Percentiles rank a stretch among this genome's conserved stretches.
Evolutionary conservation across 2,888 invertebrate genomes (phyloP).

Genomic region (Tholera decimalis): DNA sequence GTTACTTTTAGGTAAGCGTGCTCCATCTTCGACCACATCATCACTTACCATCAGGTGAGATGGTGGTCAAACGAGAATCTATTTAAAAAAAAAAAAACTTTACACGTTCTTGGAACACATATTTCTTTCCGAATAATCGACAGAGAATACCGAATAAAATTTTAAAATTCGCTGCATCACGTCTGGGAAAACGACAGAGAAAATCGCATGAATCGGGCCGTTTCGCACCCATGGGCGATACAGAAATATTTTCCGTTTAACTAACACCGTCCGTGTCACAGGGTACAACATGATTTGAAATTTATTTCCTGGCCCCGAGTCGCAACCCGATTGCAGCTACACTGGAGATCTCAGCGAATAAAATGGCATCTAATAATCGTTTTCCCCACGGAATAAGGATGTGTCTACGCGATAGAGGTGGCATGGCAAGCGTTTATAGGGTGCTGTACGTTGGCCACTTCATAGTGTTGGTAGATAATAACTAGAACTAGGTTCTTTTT

Average conservation of each 20-base stretch:
- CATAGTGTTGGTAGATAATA: background rate
- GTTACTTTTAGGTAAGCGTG: no score
- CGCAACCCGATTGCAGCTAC: conserved; percentile 66
- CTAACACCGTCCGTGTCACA: conserved; percentile 80
- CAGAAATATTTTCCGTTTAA: conserved; percentile 87
- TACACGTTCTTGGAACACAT: background rate
- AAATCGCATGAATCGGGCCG: conserved; percentile 81
- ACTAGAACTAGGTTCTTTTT: conserved; percentile 3
- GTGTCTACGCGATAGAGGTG: conserved; percentile 18
- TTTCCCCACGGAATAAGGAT: conserved; percentile 37
- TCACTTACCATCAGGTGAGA: no score
- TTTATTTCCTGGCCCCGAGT: conserved; percentile 80
- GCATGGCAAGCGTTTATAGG: conserved; percentile 11
- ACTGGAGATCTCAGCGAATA: conserved; percentile 53
- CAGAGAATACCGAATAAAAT: conserved; percentile 61
- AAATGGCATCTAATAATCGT: conserved; percentile 64
- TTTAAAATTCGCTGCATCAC: conserved; percentile 58
- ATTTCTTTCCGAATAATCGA: conserved; percentile 22
- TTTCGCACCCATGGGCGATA: conserved; percentile 81
- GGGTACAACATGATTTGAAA: conserved; percentile 81
- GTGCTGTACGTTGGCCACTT: conserved; percentile 15
- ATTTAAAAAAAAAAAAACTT: no score
- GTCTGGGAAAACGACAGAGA: conserved; percentile 66
- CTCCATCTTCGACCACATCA: no score
- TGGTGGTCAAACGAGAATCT: no score